These are phyloP conservation scores for Etheostoma nigrum DNA, from an alignment of 2,797 vertebrate species.

Conservation along the genomic window DNA sequence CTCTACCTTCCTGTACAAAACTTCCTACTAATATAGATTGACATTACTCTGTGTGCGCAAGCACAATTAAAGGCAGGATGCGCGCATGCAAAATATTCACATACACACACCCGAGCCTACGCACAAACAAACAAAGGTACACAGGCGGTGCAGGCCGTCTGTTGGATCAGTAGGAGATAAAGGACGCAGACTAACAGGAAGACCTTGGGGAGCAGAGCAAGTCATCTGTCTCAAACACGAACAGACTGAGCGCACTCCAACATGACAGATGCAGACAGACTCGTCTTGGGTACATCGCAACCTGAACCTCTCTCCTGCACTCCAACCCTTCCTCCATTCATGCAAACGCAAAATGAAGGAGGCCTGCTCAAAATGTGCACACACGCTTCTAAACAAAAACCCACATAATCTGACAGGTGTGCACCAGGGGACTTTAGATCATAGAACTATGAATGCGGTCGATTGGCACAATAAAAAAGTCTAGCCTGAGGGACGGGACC, in stretches of 20 bases:
- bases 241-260: conserved; percentile 78
- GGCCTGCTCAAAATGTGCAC: conserved; percentile 53
- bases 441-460: conserved; percentile 46
- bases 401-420: conserved; percentile 72
- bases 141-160: conserved; percentile 48
- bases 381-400: conserved; percentile 31
- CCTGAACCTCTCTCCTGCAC: conserved; percentile 46
- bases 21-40: background rate
- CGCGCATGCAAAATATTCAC: conserved; percentile 14
- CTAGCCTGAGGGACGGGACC: conserved; percentile 50
- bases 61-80: background rate
- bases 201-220: conserved; percentile 78
- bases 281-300: conserved; percentile 69
- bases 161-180: conserved; percentile 76
- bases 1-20: conserved; percentile 31
- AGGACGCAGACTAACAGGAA: conserved; percentile 82
- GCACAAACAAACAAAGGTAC: conserved; percentile 41
- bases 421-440: conserved; percentile 53
- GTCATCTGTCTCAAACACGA: conserved; percentile 83
- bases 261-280: conserved; percentile 78
- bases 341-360: conserved; percentile 22
- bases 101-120: conserved; percentile 3
- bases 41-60: conserved; percentile 4
- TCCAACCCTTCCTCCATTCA: background rate
- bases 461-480: conserved; percentile 68